These are phyloP conservation scores for Xestia c-nigrum DNA, from an alignment of 2,888 invertebrate species.

Conservation along the genomic window DNA sequence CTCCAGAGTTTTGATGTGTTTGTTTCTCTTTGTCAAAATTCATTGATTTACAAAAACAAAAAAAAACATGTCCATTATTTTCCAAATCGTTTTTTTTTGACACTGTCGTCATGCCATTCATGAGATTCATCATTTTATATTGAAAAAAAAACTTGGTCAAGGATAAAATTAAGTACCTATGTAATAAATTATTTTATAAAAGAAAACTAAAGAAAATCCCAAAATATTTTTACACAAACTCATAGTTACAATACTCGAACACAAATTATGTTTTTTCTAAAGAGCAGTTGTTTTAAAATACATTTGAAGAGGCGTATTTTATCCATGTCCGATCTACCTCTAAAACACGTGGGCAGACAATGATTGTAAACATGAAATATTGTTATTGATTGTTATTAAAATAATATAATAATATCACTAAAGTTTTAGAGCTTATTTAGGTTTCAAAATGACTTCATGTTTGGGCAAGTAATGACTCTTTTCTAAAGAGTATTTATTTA, in stretches of 20 bases:
- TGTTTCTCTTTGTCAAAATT: too few species aligned
- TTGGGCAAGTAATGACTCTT: neutral
- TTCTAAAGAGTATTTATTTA: neutral
- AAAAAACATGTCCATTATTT: too few species aligned
- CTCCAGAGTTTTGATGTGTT: too few species aligned
- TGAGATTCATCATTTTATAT: neutral
- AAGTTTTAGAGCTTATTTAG: constrained; percentile 53
- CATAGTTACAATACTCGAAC: constrained; percentile 54
- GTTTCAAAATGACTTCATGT: neutral
- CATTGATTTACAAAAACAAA: too few species aligned
- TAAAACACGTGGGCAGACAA: constrained; percentile 72
- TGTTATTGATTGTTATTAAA: constrained; percentile 76
- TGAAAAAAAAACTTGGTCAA: neutral
- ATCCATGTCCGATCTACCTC: constrained; percentile 66
- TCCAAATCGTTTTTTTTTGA: too few species aligned
- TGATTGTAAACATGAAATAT: constrained; percentile 73
- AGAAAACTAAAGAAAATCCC: neutral
- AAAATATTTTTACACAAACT: constrained; percentile 2
- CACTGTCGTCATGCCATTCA: neutral
- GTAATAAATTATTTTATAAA: neutral
- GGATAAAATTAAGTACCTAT: neutral
- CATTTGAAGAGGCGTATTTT: constrained; percentile 73
- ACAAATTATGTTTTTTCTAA: constrained; percentile 54
- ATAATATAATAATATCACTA: constrained; percentile 68
- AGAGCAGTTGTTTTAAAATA: constrained; percentile 59